Evolutionary conservation across 2,888 invertebrate genomes (phyloP).

Genomic region (Sturmia bella): DNA sequence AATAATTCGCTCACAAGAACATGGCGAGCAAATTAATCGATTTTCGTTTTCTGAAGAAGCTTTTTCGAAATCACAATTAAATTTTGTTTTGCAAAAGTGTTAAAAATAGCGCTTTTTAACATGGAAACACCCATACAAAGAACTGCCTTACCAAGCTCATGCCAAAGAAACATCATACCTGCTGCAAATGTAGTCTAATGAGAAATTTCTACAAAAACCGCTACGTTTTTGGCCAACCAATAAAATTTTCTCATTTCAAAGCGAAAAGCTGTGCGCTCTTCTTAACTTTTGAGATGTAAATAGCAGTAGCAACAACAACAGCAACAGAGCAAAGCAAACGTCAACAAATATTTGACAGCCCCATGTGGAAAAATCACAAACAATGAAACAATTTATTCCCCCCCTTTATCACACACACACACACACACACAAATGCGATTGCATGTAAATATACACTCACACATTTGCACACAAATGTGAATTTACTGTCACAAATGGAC

Average conservation of each 20-base stretch:
- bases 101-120: not conserved
- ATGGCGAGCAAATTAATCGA: too few relatives aligned
- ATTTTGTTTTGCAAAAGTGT: not conserved
- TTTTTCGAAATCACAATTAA: too few relatives aligned
- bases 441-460: not conserved
- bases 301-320: constrained; percentile 39
- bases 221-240: constrained; percentile 41
- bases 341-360: constrained; percentile 67
- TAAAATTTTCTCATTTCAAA: constrained; percentile 26
- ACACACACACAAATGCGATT: not conserved
- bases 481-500: constrained; percentile 28
- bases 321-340: constrained; percentile 53
- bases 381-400: constrained; percentile 42
- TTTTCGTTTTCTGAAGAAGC: too few relatives aligned
- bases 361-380: constrained; percentile 65
- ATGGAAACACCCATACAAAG: not conserved
- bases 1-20: too few relatives aligned
- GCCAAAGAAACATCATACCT: not conserved
- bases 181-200: not conserved
- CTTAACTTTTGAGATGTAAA: constrained; percentile 24
- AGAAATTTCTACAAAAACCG: constrained; percentile 4
- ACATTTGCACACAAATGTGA: constrained; percentile 8
- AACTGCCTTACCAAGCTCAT: too few relatives aligned
- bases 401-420: constrained; percentile 17
- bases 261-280: constrained; percentile 20